Evolutionary conservation across 1,140 invertebrate species (phyloP), one percentile per base, ranked within the genome.

Genomic region (Aplysia californica): DNA sequence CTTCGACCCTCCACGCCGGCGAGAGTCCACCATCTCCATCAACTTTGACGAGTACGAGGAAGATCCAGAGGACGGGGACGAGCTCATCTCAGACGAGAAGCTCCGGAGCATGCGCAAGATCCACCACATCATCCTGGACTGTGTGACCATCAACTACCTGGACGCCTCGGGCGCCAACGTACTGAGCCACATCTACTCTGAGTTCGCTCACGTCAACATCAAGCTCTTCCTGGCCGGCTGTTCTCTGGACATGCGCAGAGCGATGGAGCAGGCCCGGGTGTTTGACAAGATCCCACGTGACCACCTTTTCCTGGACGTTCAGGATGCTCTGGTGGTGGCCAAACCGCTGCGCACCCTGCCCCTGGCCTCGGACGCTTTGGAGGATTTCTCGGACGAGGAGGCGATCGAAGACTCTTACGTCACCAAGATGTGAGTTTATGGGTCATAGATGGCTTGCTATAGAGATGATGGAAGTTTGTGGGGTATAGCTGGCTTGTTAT

Each of bases 91-190:
- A 10, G 84, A 85, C 29, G 85, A 84, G 55, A 83, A 85, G 73
- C 80, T 85, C 36, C 77, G 79, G 73, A 73, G 58, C 20, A 80
- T 86, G 81, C 74, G 83, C 29, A 80, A 79, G 76, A 82, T 83
- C 44, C 88, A 87, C 76, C 87, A 89, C 68, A 77, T 91, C 21
- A 84, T 90, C 67, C 79, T 89, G 67, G 90, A 91, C 80, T 90
- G 88, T 78, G 86, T 85, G 0, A 80, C 86, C 18, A 82, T 90
- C 55, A 87, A 89, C 56, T 91, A 90, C 77, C 75, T 90, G 44
- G 90, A 91, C 78, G 83, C 87, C n/a, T 90, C 89, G 50, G 90
- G 90, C 4, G 83, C 86, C n/a, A 88, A 89, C 79, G 86, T 88
- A 0, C 80, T 90, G 38, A 79, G 79, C 44, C 87, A 89, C 72